Conservation (phyloP, 2,113 vertebrate genomes). For the Apistogramma diplotaenia region DNA sequence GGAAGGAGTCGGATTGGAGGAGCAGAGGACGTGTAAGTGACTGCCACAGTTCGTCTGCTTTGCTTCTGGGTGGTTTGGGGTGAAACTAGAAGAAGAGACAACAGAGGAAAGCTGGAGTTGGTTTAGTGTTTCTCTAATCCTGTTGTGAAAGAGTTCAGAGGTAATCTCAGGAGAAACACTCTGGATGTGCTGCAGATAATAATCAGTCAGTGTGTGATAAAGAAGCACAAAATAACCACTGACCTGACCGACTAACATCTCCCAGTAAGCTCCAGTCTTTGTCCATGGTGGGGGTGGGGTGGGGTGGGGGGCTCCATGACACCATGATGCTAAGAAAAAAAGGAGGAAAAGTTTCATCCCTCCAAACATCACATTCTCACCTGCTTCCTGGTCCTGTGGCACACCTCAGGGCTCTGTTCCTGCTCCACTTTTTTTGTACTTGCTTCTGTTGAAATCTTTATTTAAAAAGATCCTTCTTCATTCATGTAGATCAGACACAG, state of each 20-base stretch:
- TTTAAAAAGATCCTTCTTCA: background rate
- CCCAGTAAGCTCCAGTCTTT: background rate
- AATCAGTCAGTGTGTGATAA: constrained; percentile 22
- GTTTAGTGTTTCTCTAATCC: constrained; percentile 4
- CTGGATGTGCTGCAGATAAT: constrained; percentile 3
- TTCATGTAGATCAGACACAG: background rate
- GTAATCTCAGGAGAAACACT: constrained; percentile 23
- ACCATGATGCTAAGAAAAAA: background rate
- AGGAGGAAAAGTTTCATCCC: background rate
- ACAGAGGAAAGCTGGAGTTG: background rate
- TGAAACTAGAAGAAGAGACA: constrained; percentile 12
- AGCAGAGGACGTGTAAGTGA: constrained; percentile 24
- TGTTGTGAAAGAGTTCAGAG: constrained; percentile 8
- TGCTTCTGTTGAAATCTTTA: background rate
- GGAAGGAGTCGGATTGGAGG: background rate
- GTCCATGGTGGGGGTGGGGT: background rate
- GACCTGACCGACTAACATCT: background rate
- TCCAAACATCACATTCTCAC: background rate
- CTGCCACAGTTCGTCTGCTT: constrained; percentile 23
- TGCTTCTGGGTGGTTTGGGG: constrained; percentile 22
- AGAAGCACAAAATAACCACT: background rate
- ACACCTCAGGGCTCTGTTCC: background rate
- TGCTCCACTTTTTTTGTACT: background rate
- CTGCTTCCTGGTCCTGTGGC: background rate
- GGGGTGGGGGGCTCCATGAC: background rate